phyloP scores from a whole-genome alignment of 2,888 invertebrate species.

The Drosophila greeni region DNA sequence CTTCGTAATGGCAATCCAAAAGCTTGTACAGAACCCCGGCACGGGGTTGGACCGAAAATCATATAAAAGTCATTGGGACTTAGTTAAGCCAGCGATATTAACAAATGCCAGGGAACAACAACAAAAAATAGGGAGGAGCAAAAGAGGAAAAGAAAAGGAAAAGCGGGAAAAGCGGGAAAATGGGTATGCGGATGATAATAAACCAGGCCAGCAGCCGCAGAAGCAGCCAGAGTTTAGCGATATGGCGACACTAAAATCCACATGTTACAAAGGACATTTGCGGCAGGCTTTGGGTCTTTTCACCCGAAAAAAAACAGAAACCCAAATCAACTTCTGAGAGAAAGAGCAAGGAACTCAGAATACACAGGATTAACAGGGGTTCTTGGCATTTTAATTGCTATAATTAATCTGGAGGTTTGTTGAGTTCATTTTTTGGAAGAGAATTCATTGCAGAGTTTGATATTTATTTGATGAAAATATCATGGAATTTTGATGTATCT shows the following conservation, averaged over 20 bases:
- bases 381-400: background rate
- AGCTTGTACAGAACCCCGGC: conserved; percentile 29
- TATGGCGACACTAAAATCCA: conserved; percentile 59
- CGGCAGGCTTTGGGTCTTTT: conserved; percentile 32
- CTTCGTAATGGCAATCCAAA: conserved; percentile 49
- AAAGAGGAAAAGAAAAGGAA: background rate
- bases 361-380: background rate
- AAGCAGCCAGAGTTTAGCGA: conserved; percentile 22
- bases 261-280: conserved; percentile 57
- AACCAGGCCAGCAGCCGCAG: conserved; percentile 39
- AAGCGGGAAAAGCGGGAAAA: conserved; percentile 30
- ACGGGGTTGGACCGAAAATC: conserved; percentile 52
- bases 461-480: too few species aligned
- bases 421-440: background rate
- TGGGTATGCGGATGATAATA: conserved; percentile 51
- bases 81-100: conserved; percentile 71
- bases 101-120: conserved; percentile 61
- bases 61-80: conserved; percentile 72
- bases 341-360: too few species aligned
- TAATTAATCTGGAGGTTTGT: background rate
- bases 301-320: background rate
- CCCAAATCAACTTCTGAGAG: background rate
- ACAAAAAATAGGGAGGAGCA: too few species aligned
- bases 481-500: too few species aligned
- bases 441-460: too few species aligned